Evolutionary conservation across 2,797 vertebrate species (phyloP).

Genomic region (Vipera ursinii): DNA sequence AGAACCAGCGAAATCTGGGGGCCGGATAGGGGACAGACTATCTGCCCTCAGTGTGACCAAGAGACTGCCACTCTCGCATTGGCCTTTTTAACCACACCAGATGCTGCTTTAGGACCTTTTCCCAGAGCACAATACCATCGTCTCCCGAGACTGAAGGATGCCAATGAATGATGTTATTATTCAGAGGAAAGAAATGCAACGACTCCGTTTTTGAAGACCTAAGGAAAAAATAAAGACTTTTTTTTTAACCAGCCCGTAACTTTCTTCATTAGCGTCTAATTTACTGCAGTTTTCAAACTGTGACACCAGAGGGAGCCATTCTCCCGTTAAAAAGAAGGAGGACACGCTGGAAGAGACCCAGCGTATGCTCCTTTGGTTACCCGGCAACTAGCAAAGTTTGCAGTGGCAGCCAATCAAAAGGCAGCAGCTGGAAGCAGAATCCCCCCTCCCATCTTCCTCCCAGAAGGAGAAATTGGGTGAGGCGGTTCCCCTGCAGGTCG

Average conservation of each 20-base stretch:
- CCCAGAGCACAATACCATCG: too few relatives aligned
- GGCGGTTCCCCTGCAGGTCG: neutral
- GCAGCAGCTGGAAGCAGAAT: neutral
- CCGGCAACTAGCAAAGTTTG: neutral
- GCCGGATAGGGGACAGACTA: too few relatives aligned
- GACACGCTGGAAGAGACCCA: neutral
- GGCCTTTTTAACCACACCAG: too few relatives aligned
- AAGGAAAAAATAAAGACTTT: neutral
- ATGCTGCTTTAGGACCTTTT: too few relatives aligned
- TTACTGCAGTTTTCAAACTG: neutral
- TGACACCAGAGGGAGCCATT: constrained; percentile 10
- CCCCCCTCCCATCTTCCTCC: neutral
- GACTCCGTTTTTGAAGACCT: neutral
- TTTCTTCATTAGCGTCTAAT: neutral
- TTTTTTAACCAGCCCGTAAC: neutral
- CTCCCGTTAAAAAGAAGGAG: neutral
- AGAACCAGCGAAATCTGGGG: too few relatives aligned
- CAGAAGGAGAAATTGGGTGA: neutral
- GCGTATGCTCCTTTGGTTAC: neutral
- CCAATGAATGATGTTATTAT: neutral
- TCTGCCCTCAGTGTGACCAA: too few relatives aligned
- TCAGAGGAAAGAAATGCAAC: neutral
- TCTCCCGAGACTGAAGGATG: too few relatives aligned
- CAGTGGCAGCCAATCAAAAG: neutral
- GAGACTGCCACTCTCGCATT: too few relatives aligned